phyloP scores from a whole-genome alignment of 2,888 invertebrate genomes.

The Lampropteryx suffumata region DNA sequence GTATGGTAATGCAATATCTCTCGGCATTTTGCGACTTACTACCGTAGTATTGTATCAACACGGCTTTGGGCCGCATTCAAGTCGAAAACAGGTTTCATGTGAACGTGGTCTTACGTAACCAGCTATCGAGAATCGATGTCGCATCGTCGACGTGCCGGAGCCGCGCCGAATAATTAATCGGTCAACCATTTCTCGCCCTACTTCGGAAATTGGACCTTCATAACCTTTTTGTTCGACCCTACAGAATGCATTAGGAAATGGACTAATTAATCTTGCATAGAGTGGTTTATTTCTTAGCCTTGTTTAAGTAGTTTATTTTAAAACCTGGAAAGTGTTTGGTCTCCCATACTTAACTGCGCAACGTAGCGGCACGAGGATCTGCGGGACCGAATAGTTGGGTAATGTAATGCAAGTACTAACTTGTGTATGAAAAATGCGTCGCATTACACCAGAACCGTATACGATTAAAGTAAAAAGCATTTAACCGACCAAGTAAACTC shows the following conservation, averaged over 20 bases:
- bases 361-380: too few species aligned
- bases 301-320: too few species aligned
- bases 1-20: slow-evolving; percentile 18
- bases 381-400: too few species aligned
- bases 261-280: slow-evolving; percentile 22
- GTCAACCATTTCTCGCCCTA: slow-evolving; percentile 62
- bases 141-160: slow-evolving; percentile 57
- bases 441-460: too few species aligned
- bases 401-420: too few species aligned
- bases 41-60: slow-evolving; percentile 28
- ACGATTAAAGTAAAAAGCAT: too few species aligned
- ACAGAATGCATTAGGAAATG: slow-evolving; percentile 28
- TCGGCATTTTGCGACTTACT: slow-evolving; percentile 15
- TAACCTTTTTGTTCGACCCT: slow-evolving; percentile 36
- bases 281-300: neutral
- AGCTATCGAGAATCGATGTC: slow-evolving; percentile 61
- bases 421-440: too few species aligned
- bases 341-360: too few species aligned
- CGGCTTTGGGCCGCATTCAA: slow-evolving; percentile 8
- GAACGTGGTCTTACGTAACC: slow-evolving; percentile 31
- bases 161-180: slow-evolving; percentile 76
- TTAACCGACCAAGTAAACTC: too few species aligned
- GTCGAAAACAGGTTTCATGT: neutral
- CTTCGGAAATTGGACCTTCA: slow-evolving; percentile 55
- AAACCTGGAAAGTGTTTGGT: too few species aligned